Evolutionary conservation across 2,113 vertebrate species (phyloP).

Genomic region (Pedionomus torquatus): DNA sequence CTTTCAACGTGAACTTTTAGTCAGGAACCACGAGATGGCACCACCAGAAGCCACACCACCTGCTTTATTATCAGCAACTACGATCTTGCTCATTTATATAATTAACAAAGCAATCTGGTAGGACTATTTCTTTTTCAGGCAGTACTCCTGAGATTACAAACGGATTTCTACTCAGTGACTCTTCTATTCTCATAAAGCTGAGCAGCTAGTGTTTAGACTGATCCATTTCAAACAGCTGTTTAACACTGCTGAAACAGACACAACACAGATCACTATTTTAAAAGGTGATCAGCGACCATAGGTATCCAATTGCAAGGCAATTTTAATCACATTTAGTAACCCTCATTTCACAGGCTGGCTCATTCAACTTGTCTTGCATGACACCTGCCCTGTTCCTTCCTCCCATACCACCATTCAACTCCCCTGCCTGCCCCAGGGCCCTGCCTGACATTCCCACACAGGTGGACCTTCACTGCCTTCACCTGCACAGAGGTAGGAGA

Average conservation of each 20-base stretch:
- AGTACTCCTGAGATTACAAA: background rate
- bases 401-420: background rate
- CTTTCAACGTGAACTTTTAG: background rate
- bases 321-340: slow-evolving; percentile 6
- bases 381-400: background rate
- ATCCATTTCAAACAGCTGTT: background rate
- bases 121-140: background rate
- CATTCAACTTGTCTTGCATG: background rate
- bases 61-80: background rate
- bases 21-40: slow-evolving; percentile 68
- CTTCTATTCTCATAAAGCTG: background rate
- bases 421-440: background rate
- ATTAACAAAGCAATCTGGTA: background rate
- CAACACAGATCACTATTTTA: background rate
- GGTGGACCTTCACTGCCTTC: background rate
- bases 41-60: background rate
- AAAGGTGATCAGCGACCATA: background rate
- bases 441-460: background rate
- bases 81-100: background rate
- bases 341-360: background rate
- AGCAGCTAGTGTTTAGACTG: slow-evolving; percentile 11
- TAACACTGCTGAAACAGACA: background rate
- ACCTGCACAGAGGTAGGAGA: background rate
- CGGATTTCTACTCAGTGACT: slow-evolving; percentile 22
- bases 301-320: slow-evolving; percentile 13